Evolutionary conservation across 2,888 invertebrate genomes (phyloP).

Genomic region (Morpho achilles): DNA sequence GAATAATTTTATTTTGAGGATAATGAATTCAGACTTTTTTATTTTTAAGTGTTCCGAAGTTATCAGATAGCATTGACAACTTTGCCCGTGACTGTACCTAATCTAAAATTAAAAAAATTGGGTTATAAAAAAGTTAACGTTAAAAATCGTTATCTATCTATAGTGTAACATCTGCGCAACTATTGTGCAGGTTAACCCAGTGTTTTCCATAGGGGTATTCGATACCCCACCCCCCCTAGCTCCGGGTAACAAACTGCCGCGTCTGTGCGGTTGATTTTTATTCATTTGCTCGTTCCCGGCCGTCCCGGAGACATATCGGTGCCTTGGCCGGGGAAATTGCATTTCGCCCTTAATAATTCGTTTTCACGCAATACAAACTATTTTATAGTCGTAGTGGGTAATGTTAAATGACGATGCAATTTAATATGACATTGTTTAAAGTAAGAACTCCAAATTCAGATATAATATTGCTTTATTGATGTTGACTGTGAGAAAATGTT

Average conservation of each 20-base stretch:
- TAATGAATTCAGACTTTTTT: no score
- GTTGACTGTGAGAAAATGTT: no score
- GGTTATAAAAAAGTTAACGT: no score
- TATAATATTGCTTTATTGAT: no score
- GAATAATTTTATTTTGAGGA: no score
- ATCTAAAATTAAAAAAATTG: no score
- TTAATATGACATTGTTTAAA: background rate
- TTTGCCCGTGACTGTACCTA: no score
- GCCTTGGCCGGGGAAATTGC: slow-evolving; percentile 50
- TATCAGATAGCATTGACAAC: no score
- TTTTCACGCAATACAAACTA: slow-evolving; percentile 38
- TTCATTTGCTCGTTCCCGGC: slow-evolving; percentile 36
- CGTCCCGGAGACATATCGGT: slow-evolving; percentile 48
- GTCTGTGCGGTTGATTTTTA: slow-evolving; percentile 39
- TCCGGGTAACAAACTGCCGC: slow-evolving; percentile 31
- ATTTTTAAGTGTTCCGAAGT: no score
- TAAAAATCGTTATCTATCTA: background rate
- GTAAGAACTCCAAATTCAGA: background rate
- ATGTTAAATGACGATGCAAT: background rate
- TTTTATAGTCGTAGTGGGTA: slow-evolving; percentile 22
- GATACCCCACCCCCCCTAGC: slow-evolving; percentile 11
- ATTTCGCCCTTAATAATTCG: slow-evolving; percentile 47
- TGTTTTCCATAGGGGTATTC: slow-evolving; percentile 16
- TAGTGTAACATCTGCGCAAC: slow-evolving; percentile 2
- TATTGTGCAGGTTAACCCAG: slow-evolving; percentile 3